phyloP scores from a whole-genome alignment of 2,888 invertebrate genomes.

The Alentia gelatinosa region DNA sequence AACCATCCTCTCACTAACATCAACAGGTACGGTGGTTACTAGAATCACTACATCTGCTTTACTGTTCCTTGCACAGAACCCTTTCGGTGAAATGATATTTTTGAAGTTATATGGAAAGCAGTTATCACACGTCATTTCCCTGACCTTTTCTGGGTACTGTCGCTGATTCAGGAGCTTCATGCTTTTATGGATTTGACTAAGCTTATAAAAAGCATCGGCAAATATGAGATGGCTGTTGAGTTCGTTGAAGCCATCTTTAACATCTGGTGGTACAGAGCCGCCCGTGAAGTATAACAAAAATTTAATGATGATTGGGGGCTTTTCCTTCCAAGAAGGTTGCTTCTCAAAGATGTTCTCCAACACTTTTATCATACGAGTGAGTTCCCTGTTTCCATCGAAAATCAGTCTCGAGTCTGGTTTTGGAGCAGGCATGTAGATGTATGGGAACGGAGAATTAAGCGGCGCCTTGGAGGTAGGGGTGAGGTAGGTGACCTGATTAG shows the following conservation, averaged over 20 bases:
- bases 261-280: neutral
- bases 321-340: neutral
- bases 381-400: neutral
- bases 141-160: neutral
- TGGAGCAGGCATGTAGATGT: neutral
- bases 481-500: neutral
- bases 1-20: neutral
- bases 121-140: neutral
- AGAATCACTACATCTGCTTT: neutral
- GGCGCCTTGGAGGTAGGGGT: neutral
- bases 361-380: neutral
- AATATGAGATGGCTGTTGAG: neutral
- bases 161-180: neutral
- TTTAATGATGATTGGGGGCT: neutral
- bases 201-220: neutral
- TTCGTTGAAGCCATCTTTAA: neutral
- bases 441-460: neutral
- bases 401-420: neutral
- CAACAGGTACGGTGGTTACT: neutral
- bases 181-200: neutral
- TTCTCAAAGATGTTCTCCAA: neutral
- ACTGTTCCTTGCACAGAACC: neutral
- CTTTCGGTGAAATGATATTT: neutral
- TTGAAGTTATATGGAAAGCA: constrained; percentile 24
- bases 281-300: neutral